Percentiles rank a stretch among this genome's conserved stretches.
Conservation (phyloP, 2,113 vertebrate species). For the Benitochromis conjunctus region DNA sequence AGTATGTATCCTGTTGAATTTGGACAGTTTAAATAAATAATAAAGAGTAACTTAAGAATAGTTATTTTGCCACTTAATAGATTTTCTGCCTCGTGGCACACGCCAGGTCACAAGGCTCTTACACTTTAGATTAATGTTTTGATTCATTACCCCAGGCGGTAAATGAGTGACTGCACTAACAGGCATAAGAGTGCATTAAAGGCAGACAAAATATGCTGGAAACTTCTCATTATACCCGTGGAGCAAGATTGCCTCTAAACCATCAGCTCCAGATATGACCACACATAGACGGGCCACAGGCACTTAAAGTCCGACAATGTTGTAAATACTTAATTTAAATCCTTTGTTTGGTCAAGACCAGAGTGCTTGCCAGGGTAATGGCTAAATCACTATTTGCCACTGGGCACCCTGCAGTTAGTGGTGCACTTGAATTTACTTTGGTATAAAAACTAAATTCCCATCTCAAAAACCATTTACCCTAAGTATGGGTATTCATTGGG, state of each 20-base stretch:
- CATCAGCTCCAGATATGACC: constrained; percentile 1
- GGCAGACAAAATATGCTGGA: not conserved
- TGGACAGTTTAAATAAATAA: not conserved
- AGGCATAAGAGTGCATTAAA: not conserved
- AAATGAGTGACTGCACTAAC: not conserved
- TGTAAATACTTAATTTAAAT: constrained; percentile 48
- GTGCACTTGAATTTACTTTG: constrained; percentile 27
- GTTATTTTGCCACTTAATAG: not conserved
- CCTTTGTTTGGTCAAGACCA: constrained; percentile 39
- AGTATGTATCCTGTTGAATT: not conserved
- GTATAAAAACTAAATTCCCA: constrained; percentile 24
- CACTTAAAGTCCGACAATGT: not conserved
- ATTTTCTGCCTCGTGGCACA: not conserved
- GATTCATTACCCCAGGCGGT: not conserved
- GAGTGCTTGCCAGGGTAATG: constrained; percentile 18
- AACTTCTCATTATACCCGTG: not conserved
- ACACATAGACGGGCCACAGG: not conserved
- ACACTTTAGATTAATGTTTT: not conserved
- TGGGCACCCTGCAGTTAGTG: constrained; percentile 58
- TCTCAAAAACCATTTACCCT: constrained; percentile 2
- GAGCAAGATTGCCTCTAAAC: not conserved
- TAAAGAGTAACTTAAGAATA: not conserved
- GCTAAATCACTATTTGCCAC: constrained; percentile 52
- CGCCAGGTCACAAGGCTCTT: not conserved
- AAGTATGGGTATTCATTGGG: not conserved